Percentiles rank a stretch among this genome's conserved stretches.
Conservation (phyloP, 1,140 invertebrate species). For the Panagrolaimus sp. region DNA sequence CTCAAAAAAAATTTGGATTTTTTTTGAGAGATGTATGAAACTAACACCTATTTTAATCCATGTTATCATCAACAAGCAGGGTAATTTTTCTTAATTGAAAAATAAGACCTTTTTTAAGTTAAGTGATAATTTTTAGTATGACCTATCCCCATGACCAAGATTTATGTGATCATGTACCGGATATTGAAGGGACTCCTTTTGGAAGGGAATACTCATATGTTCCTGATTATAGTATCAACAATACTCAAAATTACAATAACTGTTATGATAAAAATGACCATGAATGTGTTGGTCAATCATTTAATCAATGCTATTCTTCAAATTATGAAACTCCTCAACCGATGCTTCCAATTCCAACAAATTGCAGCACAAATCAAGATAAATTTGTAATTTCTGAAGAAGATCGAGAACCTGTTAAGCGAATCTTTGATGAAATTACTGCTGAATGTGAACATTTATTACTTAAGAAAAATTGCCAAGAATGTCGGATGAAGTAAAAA, state of each 20-base stretch:
- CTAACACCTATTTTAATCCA: too few species aligned
- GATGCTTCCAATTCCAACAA: neutral
- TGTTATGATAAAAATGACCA: neutral
- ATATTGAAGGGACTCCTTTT: slow-evolving; percentile 1
- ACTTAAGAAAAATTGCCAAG: slow-evolving; percentile 5
- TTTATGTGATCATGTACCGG: slow-evolving; percentile 5
- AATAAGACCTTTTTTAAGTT: too few species aligned
- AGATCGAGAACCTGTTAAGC: neutral
- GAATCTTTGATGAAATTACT: slow-evolving; percentile 4
- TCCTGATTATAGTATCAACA: neutral
- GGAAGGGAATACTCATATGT: neutral
- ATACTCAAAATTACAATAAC: neutral
- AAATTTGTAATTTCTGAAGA: neutral
- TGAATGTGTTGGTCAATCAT: too few species aligned
- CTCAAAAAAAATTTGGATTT: too few species aligned
- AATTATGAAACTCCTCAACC: too few species aligned
- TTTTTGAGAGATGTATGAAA: too few species aligned
- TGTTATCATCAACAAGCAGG: too few species aligned
- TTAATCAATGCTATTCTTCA: neutral
- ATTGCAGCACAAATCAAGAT: neutral
- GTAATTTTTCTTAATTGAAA: too few species aligned
- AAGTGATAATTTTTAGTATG: neutral
- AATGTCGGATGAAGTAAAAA: neutral
- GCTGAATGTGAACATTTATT: slow-evolving; percentile 8
- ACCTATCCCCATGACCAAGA: neutral